phyloP scores from a whole-genome alignment of 2,797 vertebrate genomes.

The Helarctos malayanus region DNA sequence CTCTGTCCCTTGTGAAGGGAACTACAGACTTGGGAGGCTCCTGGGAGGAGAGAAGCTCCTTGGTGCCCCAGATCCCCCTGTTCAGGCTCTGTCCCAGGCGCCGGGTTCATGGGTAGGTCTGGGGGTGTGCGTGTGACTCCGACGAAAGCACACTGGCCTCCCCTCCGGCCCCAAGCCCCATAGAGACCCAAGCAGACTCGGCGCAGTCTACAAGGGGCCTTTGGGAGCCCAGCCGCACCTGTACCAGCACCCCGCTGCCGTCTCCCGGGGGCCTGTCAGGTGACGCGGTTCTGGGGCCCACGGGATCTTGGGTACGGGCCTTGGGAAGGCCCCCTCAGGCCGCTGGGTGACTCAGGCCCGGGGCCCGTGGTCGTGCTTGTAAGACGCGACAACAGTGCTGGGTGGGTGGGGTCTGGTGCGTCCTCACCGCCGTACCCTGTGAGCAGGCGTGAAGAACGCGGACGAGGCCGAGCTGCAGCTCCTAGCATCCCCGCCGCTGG shows the following conservation, averaged over 20 bases:
- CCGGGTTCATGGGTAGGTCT: fast-evolving
- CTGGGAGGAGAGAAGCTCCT: neutral
- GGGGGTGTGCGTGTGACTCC: neutral
- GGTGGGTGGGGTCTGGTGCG: neutral
- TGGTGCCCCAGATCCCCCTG: neutral
- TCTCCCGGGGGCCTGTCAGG: neutral
- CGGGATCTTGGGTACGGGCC: too few species aligned
- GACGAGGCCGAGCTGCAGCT: constrained; percentile 95
- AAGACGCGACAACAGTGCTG: fast-evolving
- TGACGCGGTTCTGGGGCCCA: neutral
- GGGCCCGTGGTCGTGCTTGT: too few species aligned
- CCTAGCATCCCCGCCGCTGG: constrained; percentile 94
- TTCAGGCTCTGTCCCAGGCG: neutral
- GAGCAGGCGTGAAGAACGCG: constrained; percentile 96
- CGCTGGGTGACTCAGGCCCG: fast-evolving
- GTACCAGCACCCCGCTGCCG: fast-evolving
- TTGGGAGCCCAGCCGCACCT: neutral
- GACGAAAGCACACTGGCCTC: neutral
- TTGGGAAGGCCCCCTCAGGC: neutral
- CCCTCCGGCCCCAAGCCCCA: neutral
- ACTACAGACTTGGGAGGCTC: neutral
- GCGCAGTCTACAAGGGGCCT: neutral
- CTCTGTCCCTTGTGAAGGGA: neutral
- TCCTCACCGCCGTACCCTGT: fast-evolving
- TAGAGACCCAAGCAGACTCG: neutral